Percentiles rank a stretch among this genome's conserved stretches.
Conservation (phyloP, 2,888 invertebrate species). For the Cosmopolites sordidus region DNA sequence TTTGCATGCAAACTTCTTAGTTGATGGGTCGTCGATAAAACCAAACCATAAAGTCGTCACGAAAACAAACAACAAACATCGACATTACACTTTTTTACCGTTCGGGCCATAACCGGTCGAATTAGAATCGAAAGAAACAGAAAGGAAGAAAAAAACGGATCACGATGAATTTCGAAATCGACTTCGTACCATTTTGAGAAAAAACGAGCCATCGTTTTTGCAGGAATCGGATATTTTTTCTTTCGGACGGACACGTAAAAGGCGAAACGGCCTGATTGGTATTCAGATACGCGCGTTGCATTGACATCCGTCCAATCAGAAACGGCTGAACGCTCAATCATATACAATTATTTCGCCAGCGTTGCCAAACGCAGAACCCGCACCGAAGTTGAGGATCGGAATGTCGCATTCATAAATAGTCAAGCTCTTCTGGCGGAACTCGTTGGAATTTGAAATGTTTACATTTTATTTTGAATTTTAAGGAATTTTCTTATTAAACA, state of each 20-base stretch:
- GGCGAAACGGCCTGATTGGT: slow-evolving; percentile 14
- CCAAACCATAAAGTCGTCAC: too few relatives aligned
- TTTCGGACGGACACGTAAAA: slow-evolving; percentile 7
- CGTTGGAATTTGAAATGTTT: too few relatives aligned
- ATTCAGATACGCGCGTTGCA: slow-evolving; percentile 10
- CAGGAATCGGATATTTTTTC: background rate
- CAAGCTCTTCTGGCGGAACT: too few relatives aligned
- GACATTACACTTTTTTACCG: background rate
- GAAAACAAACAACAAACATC: background rate
- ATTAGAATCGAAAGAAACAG: background rate
- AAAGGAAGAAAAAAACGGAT: background rate
- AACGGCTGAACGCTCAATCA: slow-evolving; percentile 6
- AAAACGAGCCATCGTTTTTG: background rate
- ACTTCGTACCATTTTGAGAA: background rate
- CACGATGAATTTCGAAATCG: background rate
- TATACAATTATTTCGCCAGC: background rate
- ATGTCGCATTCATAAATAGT: too few relatives aligned
- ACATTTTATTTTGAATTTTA: too few relatives aligned
- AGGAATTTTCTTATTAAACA: too few relatives aligned
- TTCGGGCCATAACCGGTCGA: background rate
- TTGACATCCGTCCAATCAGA: slow-evolving; percentile 21
- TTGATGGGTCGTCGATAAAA: too few relatives aligned
- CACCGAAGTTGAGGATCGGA: too few relatives aligned
- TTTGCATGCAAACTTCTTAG: too few relatives aligned
- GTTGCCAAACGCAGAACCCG: too few relatives aligned